Conservation (phyloP, 2,113 vertebrate genomes). For the Dipodomys spectabilis region DNA sequence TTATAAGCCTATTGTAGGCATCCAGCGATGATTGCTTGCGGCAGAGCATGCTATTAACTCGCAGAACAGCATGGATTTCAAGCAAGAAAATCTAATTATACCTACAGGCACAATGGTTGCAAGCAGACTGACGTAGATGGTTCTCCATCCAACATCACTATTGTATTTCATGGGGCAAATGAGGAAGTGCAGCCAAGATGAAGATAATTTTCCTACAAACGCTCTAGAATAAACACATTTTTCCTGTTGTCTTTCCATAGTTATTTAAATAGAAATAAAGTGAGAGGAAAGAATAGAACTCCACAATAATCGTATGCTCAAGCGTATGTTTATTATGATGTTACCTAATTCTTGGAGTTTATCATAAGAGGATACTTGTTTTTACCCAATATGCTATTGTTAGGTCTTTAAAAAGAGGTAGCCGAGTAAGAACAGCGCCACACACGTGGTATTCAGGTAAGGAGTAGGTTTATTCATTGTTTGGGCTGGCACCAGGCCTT, state of each 20-base stretch:
- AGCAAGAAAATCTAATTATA: conserved; percentile 56
- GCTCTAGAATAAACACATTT: conserved; percentile 58
- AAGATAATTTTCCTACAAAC: conserved; percentile 39
- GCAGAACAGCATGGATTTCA: conserved; percentile 7
- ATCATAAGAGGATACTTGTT: neutral
- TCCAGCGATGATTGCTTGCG: conserved; percentile 35
- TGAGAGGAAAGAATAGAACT: neutral
- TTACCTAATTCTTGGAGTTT: neutral
- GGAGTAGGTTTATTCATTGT: too few relatives aligned
- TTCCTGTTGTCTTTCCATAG: conserved; percentile 16
- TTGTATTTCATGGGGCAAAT: conserved; percentile 58
- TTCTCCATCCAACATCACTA: conserved; percentile 24
- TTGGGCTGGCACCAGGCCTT: too few relatives aligned
- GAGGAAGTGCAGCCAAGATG: conserved; percentile 21
- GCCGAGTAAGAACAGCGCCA: too few relatives aligned
- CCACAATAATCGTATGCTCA: neutral
- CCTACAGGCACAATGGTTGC: conserved; percentile 40
- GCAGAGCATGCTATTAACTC: neutral
- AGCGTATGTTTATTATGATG: neutral
- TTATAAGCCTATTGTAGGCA: conserved; percentile 18
- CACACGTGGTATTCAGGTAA: too few relatives aligned
- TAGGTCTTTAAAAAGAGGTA: too few relatives aligned
- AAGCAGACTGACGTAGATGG: neutral
- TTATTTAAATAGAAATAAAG: conserved; percentile 63
- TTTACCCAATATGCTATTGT: neutral